phyloP scores from a whole-genome alignment of 2,113 vertebrate genomes.

The Pachypanchax playfairii region DNA sequence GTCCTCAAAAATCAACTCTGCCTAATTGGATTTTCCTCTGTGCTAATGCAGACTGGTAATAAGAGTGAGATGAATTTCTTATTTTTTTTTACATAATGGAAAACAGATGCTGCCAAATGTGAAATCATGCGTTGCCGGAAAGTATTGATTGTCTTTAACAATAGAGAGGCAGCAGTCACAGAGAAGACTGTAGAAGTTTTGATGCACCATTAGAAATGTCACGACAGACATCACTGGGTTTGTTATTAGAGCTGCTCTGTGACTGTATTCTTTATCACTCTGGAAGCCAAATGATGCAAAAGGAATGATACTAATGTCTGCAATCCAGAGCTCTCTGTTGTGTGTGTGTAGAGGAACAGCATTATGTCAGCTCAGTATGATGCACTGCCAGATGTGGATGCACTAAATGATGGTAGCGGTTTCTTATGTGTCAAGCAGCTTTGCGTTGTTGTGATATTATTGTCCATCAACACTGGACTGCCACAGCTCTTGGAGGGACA shows the following conservation, averaged over 20 bases:
- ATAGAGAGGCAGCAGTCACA: conserved; percentile 4
- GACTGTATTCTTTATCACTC: not conserved
- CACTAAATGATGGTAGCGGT: conserved; percentile 40
- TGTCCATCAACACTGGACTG: conserved; percentile 31
- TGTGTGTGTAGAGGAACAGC: conserved; percentile 9
- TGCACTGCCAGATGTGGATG: conserved; percentile 32
- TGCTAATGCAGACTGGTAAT: conserved; percentile 6
- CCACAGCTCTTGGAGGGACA: not conserved
- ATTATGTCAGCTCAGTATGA: conserved; percentile 31
- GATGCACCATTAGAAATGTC: conserved; percentile 8
- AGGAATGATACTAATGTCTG: conserved; percentile 18
- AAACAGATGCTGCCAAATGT: conserved; percentile 14
- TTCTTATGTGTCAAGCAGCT: conserved; percentile 15
- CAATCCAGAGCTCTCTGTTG: conserved; percentile 4
- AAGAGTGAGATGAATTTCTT: not conserved
- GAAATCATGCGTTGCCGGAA: conserved; percentile 27
- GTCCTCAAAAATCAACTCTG: conserved; percentile 7
- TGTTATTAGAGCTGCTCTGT: conserved; percentile 15
- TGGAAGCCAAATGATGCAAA: conserved; percentile 15
- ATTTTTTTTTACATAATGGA: conserved; percentile 1
- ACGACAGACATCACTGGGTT: conserved; percentile 14
- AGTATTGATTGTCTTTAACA: conserved; percentile 23
- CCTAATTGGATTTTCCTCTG: conserved; percentile 17
- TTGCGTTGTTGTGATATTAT: conserved; percentile 21
- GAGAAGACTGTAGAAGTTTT: not conserved